Conservation (phyloP, 1,140 invertebrate genomes). For the Drosophila cardini region DNA sequence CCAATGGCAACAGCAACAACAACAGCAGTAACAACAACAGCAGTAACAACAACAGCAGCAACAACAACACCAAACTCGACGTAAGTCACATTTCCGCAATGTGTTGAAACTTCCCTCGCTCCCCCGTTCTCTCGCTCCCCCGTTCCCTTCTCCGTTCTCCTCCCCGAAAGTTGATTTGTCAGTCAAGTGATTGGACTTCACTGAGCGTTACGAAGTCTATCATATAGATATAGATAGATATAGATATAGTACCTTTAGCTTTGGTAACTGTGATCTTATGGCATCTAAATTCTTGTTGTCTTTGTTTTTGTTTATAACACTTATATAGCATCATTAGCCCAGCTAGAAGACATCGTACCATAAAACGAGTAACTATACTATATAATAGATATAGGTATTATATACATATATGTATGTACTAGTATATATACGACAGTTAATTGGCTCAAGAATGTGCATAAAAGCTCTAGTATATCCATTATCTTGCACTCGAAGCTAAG, state of each 20-base stretch:
- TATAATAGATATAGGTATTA: no score
- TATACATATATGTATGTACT: no score
- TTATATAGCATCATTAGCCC: slow-evolving; percentile 21
- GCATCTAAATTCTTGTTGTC: slow-evolving; percentile 6
- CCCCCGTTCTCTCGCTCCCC: background rate
- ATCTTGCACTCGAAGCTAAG: no score
- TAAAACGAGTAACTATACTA: background rate
- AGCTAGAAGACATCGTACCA: background rate
- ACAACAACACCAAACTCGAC: slow-evolving; percentile 21
- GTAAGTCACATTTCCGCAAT: slow-evolving; percentile 39
- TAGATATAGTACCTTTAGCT: no score
- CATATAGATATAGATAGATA: no score
- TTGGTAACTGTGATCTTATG: no score
- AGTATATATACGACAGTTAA: background rate
- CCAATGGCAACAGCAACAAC: slow-evolving; percentile 8
- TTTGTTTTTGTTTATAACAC: slow-evolving; percentile 5
- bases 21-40: slow-evolving; percentile 4
- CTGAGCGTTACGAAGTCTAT: background rate
- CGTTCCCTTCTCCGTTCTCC: background rate
- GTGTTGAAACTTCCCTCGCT: background rate
- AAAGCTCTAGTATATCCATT: background rate
- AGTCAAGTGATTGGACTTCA: slow-evolving; percentile 27
- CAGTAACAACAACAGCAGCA: slow-evolving; percentile 1
- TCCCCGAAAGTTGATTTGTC: background rate
- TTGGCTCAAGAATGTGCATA: background rate